A percentile compares a stretch with the other conserved stretches of the same genome.
Conservation (phyloP, 2,113 vertebrate genomes). For the Solea senegalensis region DNA sequence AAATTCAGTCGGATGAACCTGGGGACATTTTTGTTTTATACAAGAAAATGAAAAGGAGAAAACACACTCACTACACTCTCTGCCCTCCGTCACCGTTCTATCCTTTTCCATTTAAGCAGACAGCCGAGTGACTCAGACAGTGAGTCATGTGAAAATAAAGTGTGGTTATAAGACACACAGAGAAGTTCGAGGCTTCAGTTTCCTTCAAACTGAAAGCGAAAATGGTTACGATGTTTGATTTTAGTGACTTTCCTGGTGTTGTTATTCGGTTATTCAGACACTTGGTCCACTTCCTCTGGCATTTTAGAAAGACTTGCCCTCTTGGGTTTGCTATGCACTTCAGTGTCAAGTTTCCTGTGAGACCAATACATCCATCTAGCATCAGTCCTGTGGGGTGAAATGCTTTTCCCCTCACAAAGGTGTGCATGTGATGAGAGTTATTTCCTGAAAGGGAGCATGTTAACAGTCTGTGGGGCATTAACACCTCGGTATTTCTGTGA, state of each 20-base stretch:
- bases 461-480: conserved; percentile 50
- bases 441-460: conserved; percentile 44
- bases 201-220: conserved; percentile 25
- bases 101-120: conserved; percentile 7
- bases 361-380: conserved; percentile 50
- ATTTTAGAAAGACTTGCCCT: conserved; percentile 45
- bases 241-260: conserved; percentile 20
- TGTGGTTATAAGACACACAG: conserved; percentile 22
- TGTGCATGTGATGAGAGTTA: conserved; percentile 24
- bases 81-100: background rate
- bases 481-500: conserved; percentile 37
- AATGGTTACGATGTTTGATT: conserved; percentile 28
- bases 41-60: conserved; percentile 9
- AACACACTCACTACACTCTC: background rate
- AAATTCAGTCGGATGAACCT: background rate
- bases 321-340: conserved; percentile 35
- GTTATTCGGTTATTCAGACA: conserved; percentile 23
- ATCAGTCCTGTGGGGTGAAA: conserved; percentile 28
- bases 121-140: conserved; percentile 18
- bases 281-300: conserved; percentile 17
- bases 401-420: conserved; percentile 23
- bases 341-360: conserved; percentile 58
- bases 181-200: conserved; percentile 26
- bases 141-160: conserved; percentile 36
- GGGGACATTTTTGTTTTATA: background rate